Base-by-base conservation (phyloP, 1,140 invertebrate genomes). In the Druon quercuslanigerum region DNA sequence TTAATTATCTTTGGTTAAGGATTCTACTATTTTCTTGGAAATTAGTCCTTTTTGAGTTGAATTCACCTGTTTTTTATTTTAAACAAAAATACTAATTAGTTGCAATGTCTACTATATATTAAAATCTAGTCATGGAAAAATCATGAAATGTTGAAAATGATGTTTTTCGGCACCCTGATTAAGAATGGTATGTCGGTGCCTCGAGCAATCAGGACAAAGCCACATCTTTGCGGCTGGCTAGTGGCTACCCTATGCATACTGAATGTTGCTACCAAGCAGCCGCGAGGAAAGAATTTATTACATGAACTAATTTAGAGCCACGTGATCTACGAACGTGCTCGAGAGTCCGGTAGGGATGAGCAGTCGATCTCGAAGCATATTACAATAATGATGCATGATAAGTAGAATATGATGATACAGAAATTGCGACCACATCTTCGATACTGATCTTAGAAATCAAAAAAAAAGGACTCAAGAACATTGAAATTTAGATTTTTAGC, bases 201-300 rank as follows among this genome's bases (percentile, higher is more conserved):
- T 66, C 79, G 70, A 86, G 88, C 86, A 78, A 87, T 79, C 79
- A 33, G 3, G 25, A 33, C 25, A 3, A 2, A 33, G 25, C 25
- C 25, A 33, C 25, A 33, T 33, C 25, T 33, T 33, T 33, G 78
- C 74, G 80, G 82, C 84, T 80, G 81, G 83, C 85, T 84, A 86
- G 25, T 33, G 25, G 25, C 86, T 87, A 90, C 88, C 84, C 88
- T 90, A 90, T 91, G 89, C 90, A 91, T 91, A 91, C 89, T 88
- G 85, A 91, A 88, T 84, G 81, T 84, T 79, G 88, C 89, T 89
- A 89, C 90, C 89, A 90, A 80, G 79, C 79, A 75, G n/a, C 79
- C 85, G 83, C 76, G 83, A 83, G 84, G 77, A 82, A 85, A 85
- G 86, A 89, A 90, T 91, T 90, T 91, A 91, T 89, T 87, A 85